Conservation (phyloP, 2,113 vertebrate genomes). For the Canis aureus region DNA sequence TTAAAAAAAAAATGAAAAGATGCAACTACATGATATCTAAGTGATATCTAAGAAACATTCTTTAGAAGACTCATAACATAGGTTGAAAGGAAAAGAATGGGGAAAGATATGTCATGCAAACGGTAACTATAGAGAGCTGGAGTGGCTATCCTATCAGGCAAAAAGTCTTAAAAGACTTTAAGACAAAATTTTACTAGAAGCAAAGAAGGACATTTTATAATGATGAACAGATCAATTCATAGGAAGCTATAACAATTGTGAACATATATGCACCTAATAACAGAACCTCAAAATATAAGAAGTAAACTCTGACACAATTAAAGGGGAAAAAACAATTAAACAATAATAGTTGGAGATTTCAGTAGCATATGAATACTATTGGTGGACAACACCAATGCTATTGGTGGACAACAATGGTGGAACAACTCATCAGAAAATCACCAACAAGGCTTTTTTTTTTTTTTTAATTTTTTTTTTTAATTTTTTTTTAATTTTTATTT, state of each 20-base stretch:
- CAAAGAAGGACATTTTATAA: neutral
- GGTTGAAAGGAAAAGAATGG: neutral
- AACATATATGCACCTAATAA: neutral
- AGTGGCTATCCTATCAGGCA: neutral
- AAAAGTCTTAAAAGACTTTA: neutral
- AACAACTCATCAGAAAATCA: neutral
- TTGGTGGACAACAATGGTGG: neutral
- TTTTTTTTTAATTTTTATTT: too few relatives aligned
- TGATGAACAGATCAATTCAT: neutral
- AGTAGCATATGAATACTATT: neutral
- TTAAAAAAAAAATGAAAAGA: neutral
- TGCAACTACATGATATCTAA: neutral
- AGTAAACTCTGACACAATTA: neutral
- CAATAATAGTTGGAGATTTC: neutral
- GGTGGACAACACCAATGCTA: too few relatives aligned
- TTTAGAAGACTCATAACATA: neutral
- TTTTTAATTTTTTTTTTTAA: too few relatives aligned
- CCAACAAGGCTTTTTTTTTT: neutral
- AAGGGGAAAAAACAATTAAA: neutral
- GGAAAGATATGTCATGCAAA: neutral
- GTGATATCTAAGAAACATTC: neutral
- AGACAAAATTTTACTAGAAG: neutral
- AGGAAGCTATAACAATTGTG: neutral
- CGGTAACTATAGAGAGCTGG: neutral
- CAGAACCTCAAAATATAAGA: neutral